These are phyloP conservation scores for Caenorhabditis zanzibari DNA, from an alignment of 2,888 invertebrate genomes.

Conservation along the genomic window DNA sequence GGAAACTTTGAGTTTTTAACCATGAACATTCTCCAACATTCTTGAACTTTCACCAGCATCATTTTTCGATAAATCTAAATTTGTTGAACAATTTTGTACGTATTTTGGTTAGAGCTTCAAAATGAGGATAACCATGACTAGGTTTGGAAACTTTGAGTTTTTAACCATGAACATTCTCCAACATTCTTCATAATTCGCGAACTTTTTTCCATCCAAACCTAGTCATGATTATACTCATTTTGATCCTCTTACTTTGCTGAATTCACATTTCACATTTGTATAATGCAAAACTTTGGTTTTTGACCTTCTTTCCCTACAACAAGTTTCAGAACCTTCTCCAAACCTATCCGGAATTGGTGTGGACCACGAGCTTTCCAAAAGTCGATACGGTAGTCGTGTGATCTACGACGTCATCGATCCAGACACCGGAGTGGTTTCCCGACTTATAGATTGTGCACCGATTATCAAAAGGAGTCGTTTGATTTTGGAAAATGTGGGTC, in stretches of 20 bases:
- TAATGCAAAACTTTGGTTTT: too few species aligned
- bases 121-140: neutral
- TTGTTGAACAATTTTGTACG: neutral
- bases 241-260: too few species aligned
- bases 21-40: neutral
- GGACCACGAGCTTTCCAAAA: neutral
- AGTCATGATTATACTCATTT: too few species aligned
- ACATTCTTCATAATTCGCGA: too few species aligned
- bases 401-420: constrained; percentile 26
- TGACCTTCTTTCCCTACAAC: too few species aligned
- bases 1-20: neutral
- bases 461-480: constrained; percentile 25
- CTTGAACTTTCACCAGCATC: neutral
- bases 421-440: neutral
- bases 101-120: too few species aligned
- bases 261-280: too few species aligned
- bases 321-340: constrained; percentile 2
- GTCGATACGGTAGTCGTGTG: constrained; percentile 19
- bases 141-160: neutral
- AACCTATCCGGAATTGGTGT: neutral
- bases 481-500: constrained; percentile 32
- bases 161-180: too few species aligned
- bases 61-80: neutral
- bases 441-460: constrained; percentile 26
- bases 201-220: too few species aligned